phyloP scores from a whole-genome alignment of 2,113 vertebrate species.

The Salvelinus namaycush region DNA sequence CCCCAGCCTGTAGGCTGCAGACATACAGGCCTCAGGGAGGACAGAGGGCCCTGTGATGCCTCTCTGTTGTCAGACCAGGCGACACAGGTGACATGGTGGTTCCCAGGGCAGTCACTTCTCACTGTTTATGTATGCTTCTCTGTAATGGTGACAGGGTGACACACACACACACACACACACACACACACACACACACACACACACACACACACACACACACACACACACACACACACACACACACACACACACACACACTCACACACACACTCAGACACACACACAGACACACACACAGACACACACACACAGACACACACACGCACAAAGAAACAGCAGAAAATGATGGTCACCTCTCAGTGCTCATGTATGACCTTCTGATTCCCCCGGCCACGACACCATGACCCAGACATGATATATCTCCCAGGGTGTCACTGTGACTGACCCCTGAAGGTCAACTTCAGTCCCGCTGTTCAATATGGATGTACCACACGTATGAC shows the following conservation, averaged over 20 bases:
- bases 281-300: too few relatives aligned
- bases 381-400: slow-evolving; percentile 5
- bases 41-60: neutral
- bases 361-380: slow-evolving; percentile 20
- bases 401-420: slow-evolving; percentile 22
- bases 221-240: neutral
- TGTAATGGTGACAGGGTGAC: slow-evolving; percentile 7
- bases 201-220: too few relatives aligned
- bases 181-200: too few relatives aligned
- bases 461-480: slow-evolving; percentile 27
- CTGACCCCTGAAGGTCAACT: slow-evolving; percentile 7
- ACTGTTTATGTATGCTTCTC: slow-evolving; percentile 19
- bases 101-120: neutral
- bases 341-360: neutral
- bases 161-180: slow-evolving; percentile 8
- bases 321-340: neutral
- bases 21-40: neutral
- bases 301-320: too few relatives aligned
- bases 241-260: neutral
- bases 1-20: neutral
- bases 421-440: slow-evolving; percentile 9
- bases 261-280: too few relatives aligned
- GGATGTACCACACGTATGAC: slow-evolving; percentile 21
- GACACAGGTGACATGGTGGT: neutral
- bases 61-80: slow-evolving; percentile 4